phyloP scores from a whole-genome alignment of 2,797 vertebrate species.

The Orestias chungarensis region DNA sequence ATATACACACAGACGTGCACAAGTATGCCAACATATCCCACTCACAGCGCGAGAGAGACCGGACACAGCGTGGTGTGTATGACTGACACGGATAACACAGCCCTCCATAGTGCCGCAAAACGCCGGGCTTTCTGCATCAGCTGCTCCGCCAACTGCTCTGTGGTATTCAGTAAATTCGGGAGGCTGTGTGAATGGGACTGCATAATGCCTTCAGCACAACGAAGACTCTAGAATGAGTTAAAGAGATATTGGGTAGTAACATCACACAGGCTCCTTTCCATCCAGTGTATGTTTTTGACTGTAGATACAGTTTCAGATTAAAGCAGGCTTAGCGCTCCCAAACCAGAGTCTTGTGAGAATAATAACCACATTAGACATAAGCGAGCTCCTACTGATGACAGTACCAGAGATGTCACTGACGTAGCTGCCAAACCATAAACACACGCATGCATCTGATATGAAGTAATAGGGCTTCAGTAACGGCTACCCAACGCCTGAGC shows the following conservation, averaged over 20 bases:
- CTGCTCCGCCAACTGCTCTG: constrained; percentile 81
- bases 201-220: constrained; percentile 58
- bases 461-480: constrained; percentile 74
- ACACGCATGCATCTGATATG: constrained; percentile 75
- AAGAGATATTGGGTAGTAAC: constrained; percentile 27
- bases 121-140: constrained; percentile 68
- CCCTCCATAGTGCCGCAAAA: constrained; percentile 41
- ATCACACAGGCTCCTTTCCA: constrained; percentile 41
- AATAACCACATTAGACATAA: constrained; percentile 68
- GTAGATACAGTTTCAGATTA: constrained; percentile 67
- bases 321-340: constrained; percentile 57
- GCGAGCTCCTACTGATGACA: constrained; percentile 58
- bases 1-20: constrained; percentile 73
- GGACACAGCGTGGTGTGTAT: constrained; percentile 56
- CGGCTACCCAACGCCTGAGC: constrained; percentile 54
- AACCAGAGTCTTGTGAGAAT: constrained; percentile 60
- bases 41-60: constrained; percentile 55
- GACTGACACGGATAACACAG: constrained; percentile 71
- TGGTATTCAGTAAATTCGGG: constrained; percentile 72
- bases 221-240: constrained; percentile 57
- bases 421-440: constrained; percentile 76
- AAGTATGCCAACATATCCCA: constrained; percentile 69
- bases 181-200: constrained; percentile 55
- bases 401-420: constrained; percentile 70
- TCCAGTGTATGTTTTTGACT: constrained; percentile 30